These are phyloP conservation scores for Caradrina clavipalpis DNA, from an alignment of 2,888 invertebrate species.

Conservation along the genomic window DNA sequence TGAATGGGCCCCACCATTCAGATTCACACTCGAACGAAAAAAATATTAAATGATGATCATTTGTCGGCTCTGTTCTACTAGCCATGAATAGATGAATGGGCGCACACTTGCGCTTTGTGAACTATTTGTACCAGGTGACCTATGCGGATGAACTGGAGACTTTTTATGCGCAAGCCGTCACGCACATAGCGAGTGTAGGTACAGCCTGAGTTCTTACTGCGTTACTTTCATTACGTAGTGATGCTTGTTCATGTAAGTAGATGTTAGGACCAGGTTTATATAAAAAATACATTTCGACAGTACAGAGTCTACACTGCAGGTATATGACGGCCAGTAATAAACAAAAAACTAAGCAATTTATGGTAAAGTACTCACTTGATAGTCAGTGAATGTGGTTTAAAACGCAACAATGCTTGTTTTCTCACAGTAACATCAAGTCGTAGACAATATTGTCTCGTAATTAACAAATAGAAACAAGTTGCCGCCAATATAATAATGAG, in stretches of 20 bases:
- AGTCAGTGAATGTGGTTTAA: conserved; percentile 12
- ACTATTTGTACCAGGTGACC: conserved; percentile 17
- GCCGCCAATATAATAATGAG: conserved; percentile 26
- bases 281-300: no score
- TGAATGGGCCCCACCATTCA: conserved; percentile 39
- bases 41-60: conserved; percentile 45
- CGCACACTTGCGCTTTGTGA: background rate
- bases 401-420: conserved; percentile 25
- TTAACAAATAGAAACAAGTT: conserved; percentile 36
- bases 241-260: background rate
- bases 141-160: background rate
- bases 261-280: no score
- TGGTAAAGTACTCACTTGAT: conserved; percentile 5
- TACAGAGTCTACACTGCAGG: background rate
- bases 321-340: background rate
- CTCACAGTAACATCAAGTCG: conserved; percentile 30
- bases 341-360: background rate
- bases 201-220: no score
- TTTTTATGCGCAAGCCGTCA: background rate
- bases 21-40: conserved; percentile 32
- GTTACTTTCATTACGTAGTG: background rate
- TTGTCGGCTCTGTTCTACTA: conserved; percentile 22
- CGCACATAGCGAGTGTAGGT: background rate
- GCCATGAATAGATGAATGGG: conserved; percentile 27
- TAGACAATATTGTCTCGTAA: conserved; percentile 38